Base-by-base conservation (phyloP, 2,797 vertebrate genomes). In the Triplophysa bombifrons region DNA sequence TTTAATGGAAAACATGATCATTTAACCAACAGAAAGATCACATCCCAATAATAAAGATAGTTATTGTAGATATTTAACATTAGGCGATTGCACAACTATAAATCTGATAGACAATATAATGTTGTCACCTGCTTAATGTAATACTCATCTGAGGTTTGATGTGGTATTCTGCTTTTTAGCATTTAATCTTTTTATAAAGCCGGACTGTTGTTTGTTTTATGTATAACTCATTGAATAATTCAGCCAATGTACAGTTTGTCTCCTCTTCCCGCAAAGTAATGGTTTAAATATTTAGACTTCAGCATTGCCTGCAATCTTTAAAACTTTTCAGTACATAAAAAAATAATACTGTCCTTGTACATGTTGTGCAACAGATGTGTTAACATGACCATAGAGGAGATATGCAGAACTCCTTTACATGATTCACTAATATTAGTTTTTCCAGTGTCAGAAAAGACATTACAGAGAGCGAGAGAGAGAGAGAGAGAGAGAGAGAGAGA, bases 161-260 rank as follows among this genome's bases (percentile, higher is more conserved):
- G 58, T 58, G 69, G 19, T 51, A 27, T 58, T 38, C 78, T 0
- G 22, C 46, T 41, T 30, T 48, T 46, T 41, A 63, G 48, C 22
- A 60, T 16, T 34, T 13, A 22, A 63, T 20, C 60, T 60, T 46
- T 30, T 30, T 30, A 13, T 4, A 14, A 68, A 65, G 19, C 71
- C 80, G 1, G 13, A 5, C 79, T 85, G 51, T 81, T 87, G 79
- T 88, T 86, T 88, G 67, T 84, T 66, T 66, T 87, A 86, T 82
- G 30, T 51, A 87, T 88, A 87, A 67, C 61, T 46, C 81, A 68
- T 48, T 78, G 76, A 90, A 91, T 91, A 89, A 88, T 89, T 90
- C 87, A 83, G 80, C 22, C 69, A 67, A 44, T 86, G 69, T 41
- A 83, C 41, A 10, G 41, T 41, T 10, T 88, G 84, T 83, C 56